Conservation (phyloP, 2,113 vertebrate species). For the Noctilio leporinus region DNA sequence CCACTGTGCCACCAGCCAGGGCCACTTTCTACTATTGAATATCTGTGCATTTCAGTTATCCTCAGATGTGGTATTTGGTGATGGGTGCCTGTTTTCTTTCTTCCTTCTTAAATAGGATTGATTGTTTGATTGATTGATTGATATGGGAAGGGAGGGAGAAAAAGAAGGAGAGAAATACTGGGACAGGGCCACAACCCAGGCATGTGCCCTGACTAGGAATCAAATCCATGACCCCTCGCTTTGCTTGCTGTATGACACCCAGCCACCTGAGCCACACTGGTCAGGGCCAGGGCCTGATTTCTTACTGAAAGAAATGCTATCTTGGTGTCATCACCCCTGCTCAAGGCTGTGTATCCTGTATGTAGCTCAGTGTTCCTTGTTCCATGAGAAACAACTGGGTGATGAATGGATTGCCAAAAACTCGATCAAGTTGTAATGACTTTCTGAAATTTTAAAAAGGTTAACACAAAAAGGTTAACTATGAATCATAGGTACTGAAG, state of each 20-base stretch:
- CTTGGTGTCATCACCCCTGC: not conserved
- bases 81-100: not conserved
- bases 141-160: too few relatives aligned
- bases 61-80: conserved; percentile 49
- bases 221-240: too few relatives aligned
- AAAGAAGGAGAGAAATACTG: too few relatives aligned
- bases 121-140: too few relatives aligned
- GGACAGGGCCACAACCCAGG: too few relatives aligned
- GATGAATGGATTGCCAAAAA: not conserved
- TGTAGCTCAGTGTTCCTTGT: not conserved
- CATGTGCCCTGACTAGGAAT: too few relatives aligned
- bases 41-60: conserved; percentile 70
- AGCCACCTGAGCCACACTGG: too few relatives aligned
- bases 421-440: not conserved
- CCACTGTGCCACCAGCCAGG: too few relatives aligned
- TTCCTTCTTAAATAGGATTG: too few relatives aligned
- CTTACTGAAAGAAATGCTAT: not conserved
- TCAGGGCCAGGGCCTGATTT: not conserved
- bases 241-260: too few relatives aligned
- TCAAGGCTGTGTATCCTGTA: not conserved
- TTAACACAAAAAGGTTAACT: not conserved
- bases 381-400: not conserved
- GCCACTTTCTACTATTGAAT: conserved; percentile 66
- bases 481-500: not conserved
- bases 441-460: not conserved